Conservation (phyloP, 2,888 invertebrate species). For the Apocheima hispidaria region DNA sequence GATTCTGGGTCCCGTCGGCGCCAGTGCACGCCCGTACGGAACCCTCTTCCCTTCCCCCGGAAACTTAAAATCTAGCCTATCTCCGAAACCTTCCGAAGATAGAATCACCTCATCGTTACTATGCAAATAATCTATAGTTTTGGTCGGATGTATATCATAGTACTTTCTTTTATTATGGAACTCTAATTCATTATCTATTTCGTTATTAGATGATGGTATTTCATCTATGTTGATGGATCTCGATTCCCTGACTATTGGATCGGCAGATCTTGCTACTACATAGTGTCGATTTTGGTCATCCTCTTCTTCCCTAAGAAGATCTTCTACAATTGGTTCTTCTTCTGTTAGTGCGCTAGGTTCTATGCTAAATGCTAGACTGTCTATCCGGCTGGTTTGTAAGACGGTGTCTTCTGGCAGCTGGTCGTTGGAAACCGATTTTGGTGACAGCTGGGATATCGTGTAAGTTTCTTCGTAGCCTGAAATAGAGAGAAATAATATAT, state of each 20-base stretch:
- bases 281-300: conserved; percentile 70
- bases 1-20: conserved; percentile 89
- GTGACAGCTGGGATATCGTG: conserved; percentile 89
- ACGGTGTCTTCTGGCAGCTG: conserved; percentile 55
- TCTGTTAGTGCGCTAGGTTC: conserved; percentile 70
- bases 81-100: conserved; percentile 75
- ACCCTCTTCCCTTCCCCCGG: conserved; percentile 93
- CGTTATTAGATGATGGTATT: conserved; percentile 82
- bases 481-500: conserved; percentile 42
- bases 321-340: conserved; percentile 50
- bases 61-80: conserved; percentile 78
- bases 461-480: conserved; percentile 84
- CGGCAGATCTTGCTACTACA: conserved; percentile 84
- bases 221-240: conserved; percentile 85
- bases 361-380: conserved; percentile 71
- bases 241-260: conserved; percentile 73
- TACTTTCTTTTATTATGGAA: conserved; percentile 78
- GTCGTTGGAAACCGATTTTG: conserved; percentile 84
- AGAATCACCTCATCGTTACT: conserved; percentile 73
- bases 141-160: conserved; percentile 85
- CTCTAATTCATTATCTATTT: conserved; percentile 87
- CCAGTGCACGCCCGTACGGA: conserved; percentile 89
- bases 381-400: conserved; percentile 69
- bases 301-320: conserved; percentile 53
- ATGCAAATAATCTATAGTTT: conserved; percentile 70